Conservation (phyloP, 2,888 invertebrate genomes). For the Pocota personata region DNA sequence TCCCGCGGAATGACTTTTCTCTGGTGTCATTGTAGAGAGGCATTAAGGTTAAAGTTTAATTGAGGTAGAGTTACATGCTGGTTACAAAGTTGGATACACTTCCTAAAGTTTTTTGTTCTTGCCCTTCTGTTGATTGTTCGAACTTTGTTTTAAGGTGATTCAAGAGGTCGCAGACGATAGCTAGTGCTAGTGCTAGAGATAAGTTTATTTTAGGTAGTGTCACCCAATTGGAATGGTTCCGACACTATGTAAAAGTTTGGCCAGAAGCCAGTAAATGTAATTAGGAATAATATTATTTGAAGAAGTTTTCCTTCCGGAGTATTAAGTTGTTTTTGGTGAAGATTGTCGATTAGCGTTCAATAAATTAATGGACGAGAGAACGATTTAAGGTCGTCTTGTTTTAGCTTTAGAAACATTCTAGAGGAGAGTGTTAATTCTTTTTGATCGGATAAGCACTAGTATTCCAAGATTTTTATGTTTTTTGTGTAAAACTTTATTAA, state of each 20-base stretch:
- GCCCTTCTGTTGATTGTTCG: slow-evolving; percentile 35
- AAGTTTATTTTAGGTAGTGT: slow-evolving; percentile 28
- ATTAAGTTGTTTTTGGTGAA: not conserved
- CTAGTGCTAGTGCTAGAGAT: slow-evolving; percentile 20
- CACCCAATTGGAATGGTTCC: slow-evolving; percentile 5
- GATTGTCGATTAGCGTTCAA: not conserved
- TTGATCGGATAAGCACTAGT: too few species aligned
- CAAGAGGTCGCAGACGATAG: not conserved
- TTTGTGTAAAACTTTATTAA: too few species aligned
- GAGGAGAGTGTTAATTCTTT: too few species aligned
- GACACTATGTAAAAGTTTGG: not conserved
- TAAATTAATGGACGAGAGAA: too few species aligned
- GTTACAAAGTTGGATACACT: slow-evolving; percentile 57
- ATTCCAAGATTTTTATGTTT: too few species aligned
- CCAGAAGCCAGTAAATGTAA: slow-evolving; percentile 19
- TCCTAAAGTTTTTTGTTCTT: slow-evolving; percentile 1
- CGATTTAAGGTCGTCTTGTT: too few species aligned
- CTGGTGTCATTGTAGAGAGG: not conserved
- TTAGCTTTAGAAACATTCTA: too few species aligned
- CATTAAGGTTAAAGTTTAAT: slow-evolving; percentile 64
- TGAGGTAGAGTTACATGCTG: slow-evolving; percentile 60
- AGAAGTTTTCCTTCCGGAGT: not conserved
- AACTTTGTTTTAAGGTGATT: slow-evolving; percentile 28
- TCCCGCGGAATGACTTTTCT: slow-evolving; percentile 48
- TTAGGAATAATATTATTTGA: slow-evolving; percentile 20